Evolutionary conservation across 1,140 invertebrate genomes (phyloP), one percentile per base, ranked within the genome.

Genomic region (Trialeurodes vaporariorum): DNA sequence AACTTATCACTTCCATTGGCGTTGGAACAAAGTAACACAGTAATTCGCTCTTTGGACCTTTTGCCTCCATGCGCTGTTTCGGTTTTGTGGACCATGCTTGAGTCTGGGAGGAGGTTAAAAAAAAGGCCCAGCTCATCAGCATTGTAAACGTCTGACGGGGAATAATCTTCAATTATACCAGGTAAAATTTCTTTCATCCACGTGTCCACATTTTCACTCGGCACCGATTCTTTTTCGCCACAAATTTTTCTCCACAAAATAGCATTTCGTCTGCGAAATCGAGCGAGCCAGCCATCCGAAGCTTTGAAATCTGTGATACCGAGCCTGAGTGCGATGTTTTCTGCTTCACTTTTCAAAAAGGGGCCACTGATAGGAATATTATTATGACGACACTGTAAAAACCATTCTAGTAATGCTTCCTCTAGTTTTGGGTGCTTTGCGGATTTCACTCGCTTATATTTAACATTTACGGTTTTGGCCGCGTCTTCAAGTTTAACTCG

Each of bases 281-380:
- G 74, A 26, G 73, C 66, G 27, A 77, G 67, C 77, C 78, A 80
- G 58, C 76, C 77, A 72, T 76, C 72, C 64, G 75, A 76, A 58
- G 74, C 77, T 23, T 61, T 64, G 73, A 79, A 79, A 63, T 73
- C 71, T 40, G 61, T 60, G 68, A 69, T 61, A 65, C 70, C 70
- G 27, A 78, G 72, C 71, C 71, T 61, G 73, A 64, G 65, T 24
- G 75, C 71, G 69, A 72, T 71, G n/a, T 63, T 17, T 64, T 63
- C 27, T 21, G 69, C 62, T 67, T 72, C 71, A 66, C 66, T 49
- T 70, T 73, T 71, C 59, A 73, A 69, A 61, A 71, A 66, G n/a
- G 67, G 72, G 60, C 72, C 72, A 68, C 60, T 61, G 63, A 70
- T 71, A 49, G 66, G 64, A 65, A 72, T 64, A 58, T 71, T 71